Percentiles rank a stretch among this genome's conserved stretches.
Evolutionary conservation across 2,797 vertebrate species (phyloP).

Genomic region (Rousettus madagascariensis): DNA sequence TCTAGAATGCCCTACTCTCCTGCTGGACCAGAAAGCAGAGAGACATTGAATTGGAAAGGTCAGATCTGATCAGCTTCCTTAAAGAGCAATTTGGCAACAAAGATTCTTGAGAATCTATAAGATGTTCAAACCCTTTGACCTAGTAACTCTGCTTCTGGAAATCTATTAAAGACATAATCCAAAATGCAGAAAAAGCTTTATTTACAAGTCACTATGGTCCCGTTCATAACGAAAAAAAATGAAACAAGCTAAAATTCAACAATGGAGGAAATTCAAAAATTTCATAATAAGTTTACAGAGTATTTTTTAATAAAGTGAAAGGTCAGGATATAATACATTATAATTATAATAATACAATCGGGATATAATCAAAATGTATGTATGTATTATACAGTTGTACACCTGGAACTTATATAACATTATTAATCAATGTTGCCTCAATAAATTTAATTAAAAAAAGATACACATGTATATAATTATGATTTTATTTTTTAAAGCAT

Average conservation of each 20-base stretch:
- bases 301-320: conserved; percentile 3
- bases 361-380: neutral
- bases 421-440: neutral
- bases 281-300: neutral
- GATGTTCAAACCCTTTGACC: neutral
- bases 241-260: conserved; percentile 43
- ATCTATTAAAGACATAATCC: neutral
- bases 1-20: neutral
- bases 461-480: neutral
- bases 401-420: neutral
- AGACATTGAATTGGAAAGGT: neutral
- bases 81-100: conserved; percentile 35
- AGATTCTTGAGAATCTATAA: conserved; percentile 7
- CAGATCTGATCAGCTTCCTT: neutral
- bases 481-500: neutral
- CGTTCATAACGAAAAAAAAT: conserved; percentile 10
- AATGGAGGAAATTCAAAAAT: neutral
- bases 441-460: neutral
- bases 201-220: neutral
- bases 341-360: neutral
- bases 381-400: neutral
- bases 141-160: conserved; percentile 14
- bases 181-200: neutral
- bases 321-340: neutral
- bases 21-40: neutral